phyloP scores from a whole-genome alignment of 2,113 vertebrate genomes.

The Hyla sarda region DNA sequence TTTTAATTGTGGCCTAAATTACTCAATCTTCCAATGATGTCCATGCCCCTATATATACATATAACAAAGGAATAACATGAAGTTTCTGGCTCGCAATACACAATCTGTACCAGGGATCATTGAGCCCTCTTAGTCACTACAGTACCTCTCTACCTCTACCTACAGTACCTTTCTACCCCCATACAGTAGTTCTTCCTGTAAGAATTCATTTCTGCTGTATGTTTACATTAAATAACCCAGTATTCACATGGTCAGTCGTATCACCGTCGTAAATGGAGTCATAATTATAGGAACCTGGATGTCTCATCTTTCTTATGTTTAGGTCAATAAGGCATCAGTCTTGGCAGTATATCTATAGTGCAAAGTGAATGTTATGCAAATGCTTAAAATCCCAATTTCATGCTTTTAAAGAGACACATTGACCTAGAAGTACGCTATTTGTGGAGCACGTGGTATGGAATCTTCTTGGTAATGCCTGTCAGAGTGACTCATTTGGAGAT shows the following conservation, averaged over 20 bases:
- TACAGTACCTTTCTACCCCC: no score
- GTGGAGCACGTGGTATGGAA: not conserved
- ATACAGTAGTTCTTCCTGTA: no score
- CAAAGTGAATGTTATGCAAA: not conserved
- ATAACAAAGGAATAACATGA: no score
- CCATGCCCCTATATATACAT: no score
- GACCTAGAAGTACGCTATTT: not conserved
- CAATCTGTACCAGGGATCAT: no score
- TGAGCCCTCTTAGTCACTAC: no score
- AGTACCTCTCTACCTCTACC: no score
- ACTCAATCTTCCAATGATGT: no score
- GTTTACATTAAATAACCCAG: no score
- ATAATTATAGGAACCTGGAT: not conserved
- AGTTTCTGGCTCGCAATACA: no score
- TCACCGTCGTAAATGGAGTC: not conserved
- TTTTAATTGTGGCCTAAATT: no score
- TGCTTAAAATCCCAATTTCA: not conserved
- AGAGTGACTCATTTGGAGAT: constrained; percentile 15
- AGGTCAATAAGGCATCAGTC: not conserved
- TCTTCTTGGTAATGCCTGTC: not conserved
- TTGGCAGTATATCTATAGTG: not conserved
- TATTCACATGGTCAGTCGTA: not conserved
- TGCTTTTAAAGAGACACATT: not conserved
- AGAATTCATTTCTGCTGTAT: no score
- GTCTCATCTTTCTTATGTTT: not conserved